A percentile compares a stretch with the other conserved stretches of the same genome.
Conservation (phyloP, 2,113 vertebrate species). For the Rissa tridactyla region DNA sequence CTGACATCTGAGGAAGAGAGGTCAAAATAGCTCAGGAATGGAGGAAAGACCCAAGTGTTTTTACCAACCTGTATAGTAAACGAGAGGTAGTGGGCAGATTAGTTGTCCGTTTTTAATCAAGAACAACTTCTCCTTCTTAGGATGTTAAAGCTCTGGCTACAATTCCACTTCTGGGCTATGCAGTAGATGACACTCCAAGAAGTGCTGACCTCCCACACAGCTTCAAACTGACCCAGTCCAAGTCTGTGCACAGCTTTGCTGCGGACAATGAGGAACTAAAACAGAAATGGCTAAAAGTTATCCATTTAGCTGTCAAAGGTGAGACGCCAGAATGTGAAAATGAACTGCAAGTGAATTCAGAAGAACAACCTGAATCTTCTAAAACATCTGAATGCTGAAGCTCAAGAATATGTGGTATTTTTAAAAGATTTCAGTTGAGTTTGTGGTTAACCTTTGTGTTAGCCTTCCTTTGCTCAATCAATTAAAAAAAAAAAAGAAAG, state of each 20-base stretch:
- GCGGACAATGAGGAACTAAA: conserved; percentile 93
- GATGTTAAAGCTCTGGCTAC: conserved; percentile 95
- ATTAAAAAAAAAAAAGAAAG: not conserved
- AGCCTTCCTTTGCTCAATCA: conserved; percentile 17
- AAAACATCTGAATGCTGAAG: conserved; percentile 61
- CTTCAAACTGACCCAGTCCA: conserved; percentile 95
- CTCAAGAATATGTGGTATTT: not conserved
- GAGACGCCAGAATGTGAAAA: conserved; percentile 75
- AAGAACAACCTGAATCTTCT: conserved; percentile 62
- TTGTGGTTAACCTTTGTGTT: conserved; percentile 33
- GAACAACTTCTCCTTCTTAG: conserved; percentile 63
- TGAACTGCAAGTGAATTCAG: conserved; percentile 51
- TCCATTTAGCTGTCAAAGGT: conserved; percentile 88
- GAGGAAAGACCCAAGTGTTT: not conserved
- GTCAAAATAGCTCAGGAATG: not conserved
- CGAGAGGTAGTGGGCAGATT: not conserved
- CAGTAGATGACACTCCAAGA: conserved; percentile 82
- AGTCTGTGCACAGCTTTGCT: conserved; percentile 90
- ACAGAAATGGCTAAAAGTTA: conserved; percentile 92
- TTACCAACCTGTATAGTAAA: not conserved
- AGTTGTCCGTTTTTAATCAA: not conserved
- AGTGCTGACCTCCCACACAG: conserved; percentile 83
- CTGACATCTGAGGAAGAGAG: not conserved
- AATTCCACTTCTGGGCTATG: conserved; percentile 94
- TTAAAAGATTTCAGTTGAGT: not conserved